Evolutionary conservation across 2,797 vertebrate genomes (phyloP), one percentile per base, ranked within the genome.

Genomic region (Enteromius unitaeniatus): DNA sequence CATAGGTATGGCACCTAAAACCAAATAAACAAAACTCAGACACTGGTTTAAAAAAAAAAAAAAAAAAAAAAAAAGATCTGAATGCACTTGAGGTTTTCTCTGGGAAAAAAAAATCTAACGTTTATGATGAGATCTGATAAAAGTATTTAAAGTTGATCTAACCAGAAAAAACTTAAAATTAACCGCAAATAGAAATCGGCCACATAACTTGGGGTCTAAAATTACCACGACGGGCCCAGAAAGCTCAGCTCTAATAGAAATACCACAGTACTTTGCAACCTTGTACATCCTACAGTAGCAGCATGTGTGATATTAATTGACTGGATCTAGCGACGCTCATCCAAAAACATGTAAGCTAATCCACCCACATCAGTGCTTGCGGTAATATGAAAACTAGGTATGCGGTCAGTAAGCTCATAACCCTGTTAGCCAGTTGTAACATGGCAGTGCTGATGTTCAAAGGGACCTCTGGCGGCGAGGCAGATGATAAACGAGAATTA

Each of bases 1-100:
- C 65, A 58, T n/a, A 91, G 73, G 87, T 91, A 93, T 94, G 93
- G 93, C 94, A 95, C 93, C 91, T 88, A 86, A 86, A 82, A 78
- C 87, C 17, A 85, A 83, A 89, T 83, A 84, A 81, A 67, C 23
- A 31, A 73, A 23, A 90, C 85, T 73, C 82, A 87, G 81, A 86
- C 83, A 70, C 26, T 72, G 40, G 88, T 84, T 84, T 70, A 78
- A 65, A 81, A 65, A 64, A 17, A 31, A 51, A 49, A 42, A 3
- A 45, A n/a, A 51, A 23, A 64, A 49, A 34, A 1, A 34, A 65
- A 68, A 51, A 68, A 81, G 88, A 78, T 78, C 91, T 88, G 87
- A 93, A 93, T 90, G 90, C 92, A 93, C 91, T 93, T 92, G 85
- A 91, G 90, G 88, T 90, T 85, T 67, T 87, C 89, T 89, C 87